A percentile compares a stretch with the other conserved stretches of the same genome.
phyloP scores from a whole-genome alignment of 2,888 invertebrate genomes.

The Achlya flavicornis region DNA sequence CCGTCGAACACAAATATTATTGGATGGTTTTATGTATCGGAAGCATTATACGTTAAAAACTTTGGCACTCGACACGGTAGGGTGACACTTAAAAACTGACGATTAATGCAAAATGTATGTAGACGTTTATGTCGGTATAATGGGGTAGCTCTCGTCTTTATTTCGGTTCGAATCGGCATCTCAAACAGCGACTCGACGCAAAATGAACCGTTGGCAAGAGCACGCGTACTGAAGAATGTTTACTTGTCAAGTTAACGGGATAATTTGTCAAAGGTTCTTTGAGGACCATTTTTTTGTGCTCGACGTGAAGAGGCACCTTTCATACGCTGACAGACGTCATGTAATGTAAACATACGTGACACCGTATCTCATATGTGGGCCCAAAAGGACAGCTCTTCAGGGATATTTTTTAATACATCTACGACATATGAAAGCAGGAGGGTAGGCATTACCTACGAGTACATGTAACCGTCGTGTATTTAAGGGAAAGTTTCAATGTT shows the following conservation, averaged over 20 bases:
- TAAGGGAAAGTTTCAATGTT: conserved; percentile 10
- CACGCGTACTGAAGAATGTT: conserved; percentile 42
- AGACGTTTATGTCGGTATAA: conserved; percentile 37
- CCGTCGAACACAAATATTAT: conserved; percentile 78
- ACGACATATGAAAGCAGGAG: conserved; percentile 22
- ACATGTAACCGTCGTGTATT: neutral
- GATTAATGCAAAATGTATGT: conserved; percentile 49
- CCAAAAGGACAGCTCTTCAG: conserved; percentile 35
- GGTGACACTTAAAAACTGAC: conserved; percentile 60
- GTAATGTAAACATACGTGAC: conserved; percentile 63
- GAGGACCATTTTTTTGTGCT: conserved; percentile 62
- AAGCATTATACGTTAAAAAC: conserved; percentile 80
- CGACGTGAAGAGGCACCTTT: conserved; percentile 49
- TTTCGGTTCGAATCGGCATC: conserved; percentile 36
- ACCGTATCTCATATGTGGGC: conserved; percentile 49
- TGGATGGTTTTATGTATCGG: conserved; percentile 82
- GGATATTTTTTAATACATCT: conserved; percentile 22
- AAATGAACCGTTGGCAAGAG: conserved; percentile 21
- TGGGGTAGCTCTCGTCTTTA: conserved; percentile 37
- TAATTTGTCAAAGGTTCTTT: conserved; percentile 77
- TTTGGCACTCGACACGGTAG: conserved; percentile 67
- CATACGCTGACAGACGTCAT: conserved; percentile 70
- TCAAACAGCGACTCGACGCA: conserved; percentile 31
- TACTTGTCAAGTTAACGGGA: conserved; percentile 65
- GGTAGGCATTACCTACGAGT: neutral